Evolutionary conservation across 2,888 invertebrate species (phyloP).

Genomic region (Leucozona laternaria): DNA sequence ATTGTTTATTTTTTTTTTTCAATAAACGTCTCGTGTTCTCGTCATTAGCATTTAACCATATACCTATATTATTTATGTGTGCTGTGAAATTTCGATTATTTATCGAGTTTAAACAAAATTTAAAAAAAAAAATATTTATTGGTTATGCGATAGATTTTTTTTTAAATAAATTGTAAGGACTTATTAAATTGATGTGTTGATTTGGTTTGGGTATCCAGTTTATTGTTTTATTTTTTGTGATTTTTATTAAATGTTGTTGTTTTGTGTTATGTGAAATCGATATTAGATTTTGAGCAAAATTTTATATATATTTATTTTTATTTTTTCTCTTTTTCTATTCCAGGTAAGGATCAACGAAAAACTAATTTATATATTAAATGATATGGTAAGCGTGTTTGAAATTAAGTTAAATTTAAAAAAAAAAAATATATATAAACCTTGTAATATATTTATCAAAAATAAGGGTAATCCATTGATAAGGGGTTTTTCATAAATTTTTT

Average conservation of each 20-base stretch:
- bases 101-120: background rate
- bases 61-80: background rate
- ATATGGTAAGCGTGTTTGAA: conserved; percentile 80
- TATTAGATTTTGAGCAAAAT: conserved; percentile 43
- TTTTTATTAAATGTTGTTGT: conserved; percentile 68
- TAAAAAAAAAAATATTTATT: conserved; percentile 17
- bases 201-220: conserved; percentile 39
- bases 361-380: conserved; percentile 81
- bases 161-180: conserved; percentile 21
- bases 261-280: conserved; percentile 25
- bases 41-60: conserved; percentile 24
- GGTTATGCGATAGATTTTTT: conserved; percentile 21
- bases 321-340: conserved; percentile 78
- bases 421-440: background rate
- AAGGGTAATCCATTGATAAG: too few relatives aligned
- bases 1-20: conserved; percentile 18
- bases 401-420: background rate
- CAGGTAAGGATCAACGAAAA: conserved; percentile 83
- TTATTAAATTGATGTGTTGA: conserved; percentile 17
- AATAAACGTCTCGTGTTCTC: conserved; percentile 38
- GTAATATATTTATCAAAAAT: too few relatives aligned
- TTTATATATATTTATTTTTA: conserved; percentile 63
- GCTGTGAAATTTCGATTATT: conserved; percentile 30
- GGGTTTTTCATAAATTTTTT: too few relatives aligned
- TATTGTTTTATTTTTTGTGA: conserved; percentile 21